Conservation (phyloP, 2,113 vertebrate genomes). For the Pampusana beccarii region DNA sequence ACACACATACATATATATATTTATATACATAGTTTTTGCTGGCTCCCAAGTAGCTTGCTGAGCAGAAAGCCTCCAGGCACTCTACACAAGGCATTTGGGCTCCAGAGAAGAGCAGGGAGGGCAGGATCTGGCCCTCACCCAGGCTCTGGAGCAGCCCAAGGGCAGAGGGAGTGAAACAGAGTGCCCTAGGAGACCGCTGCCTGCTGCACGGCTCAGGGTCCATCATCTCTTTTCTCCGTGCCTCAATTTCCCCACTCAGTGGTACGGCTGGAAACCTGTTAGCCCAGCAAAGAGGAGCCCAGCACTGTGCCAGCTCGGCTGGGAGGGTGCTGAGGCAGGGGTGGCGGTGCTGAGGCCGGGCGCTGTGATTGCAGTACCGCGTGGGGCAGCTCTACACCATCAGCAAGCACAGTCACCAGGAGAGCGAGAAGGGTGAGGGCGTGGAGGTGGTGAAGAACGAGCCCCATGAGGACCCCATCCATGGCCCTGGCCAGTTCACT, state of each 20-base stretch:
- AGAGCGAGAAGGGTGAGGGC: constrained; percentile 88
- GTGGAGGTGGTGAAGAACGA: constrained; percentile 90
- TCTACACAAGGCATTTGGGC: neutral
- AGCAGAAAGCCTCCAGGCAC: neutral
- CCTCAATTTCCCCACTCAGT: constrained; percentile 6
- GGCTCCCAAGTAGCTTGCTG: neutral
- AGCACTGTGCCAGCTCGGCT: neutral
- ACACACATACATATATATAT: accelerated
- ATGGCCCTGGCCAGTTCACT: constrained; percentile 86
- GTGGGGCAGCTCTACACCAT: constrained; percentile 94
- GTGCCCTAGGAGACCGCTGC: neutral
- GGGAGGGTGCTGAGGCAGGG: neutral
- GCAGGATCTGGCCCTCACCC: neutral
- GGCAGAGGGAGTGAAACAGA: neutral
- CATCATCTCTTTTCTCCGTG: neutral
- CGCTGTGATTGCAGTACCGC: constrained; percentile 72
- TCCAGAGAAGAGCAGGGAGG: neutral
- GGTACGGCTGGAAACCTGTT: accelerated
- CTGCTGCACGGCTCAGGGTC: accelerated
- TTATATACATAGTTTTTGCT: neutral
- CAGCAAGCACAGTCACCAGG: constrained; percentile 91
- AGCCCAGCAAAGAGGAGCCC: neutral
- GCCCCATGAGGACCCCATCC: constrained; percentile 80
- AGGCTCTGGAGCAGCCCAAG: accelerated
- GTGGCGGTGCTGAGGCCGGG: neutral